These are phyloP conservation scores for Microtus oregoni DNA, from an alignment of 2,113 vertebrate species.

Conservation along the genomic window DNA sequence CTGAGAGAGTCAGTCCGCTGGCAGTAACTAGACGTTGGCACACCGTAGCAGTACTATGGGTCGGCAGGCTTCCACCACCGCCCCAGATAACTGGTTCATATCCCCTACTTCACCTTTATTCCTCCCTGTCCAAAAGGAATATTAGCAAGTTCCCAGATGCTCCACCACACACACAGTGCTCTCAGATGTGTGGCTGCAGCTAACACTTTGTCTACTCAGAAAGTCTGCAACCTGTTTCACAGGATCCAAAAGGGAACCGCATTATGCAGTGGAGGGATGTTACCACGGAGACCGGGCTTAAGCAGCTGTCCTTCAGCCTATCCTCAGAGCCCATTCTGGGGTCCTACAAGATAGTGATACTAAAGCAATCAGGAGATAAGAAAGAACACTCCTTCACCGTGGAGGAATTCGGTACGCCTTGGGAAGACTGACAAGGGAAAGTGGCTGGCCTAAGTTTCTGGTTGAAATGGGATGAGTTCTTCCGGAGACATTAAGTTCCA, in stretches of 20 bases:
- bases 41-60: too few species aligned
- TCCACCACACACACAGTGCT: neutral
- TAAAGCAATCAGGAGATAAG: slow-evolving; percentile 46
- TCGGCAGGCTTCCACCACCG: neutral
- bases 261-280: slow-evolving; percentile 82
- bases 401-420: slow-evolving; percentile 84
- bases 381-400: slow-evolving; percentile 74
- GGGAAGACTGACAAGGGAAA: neutral
- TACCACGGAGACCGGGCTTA: slow-evolving; percentile 75
- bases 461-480: neutral
- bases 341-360: slow-evolving; percentile 77
- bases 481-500: neutral
- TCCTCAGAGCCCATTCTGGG: slow-evolving; percentile 83
- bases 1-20: neutral
- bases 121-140: neutral
- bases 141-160: neutral
- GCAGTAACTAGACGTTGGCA: neutral
- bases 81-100: neutral
- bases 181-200: neutral
- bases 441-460: neutral
- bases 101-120: neutral
- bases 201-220: neutral
- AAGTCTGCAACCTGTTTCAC: neutral
- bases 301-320: slow-evolving; percentile 82
- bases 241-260: slow-evolving; percentile 84